Percentiles rank a stretch among this genome's conserved stretches.
Conservation (phyloP, 2,888 invertebrate genomes). For the Blastobasis adustella region DNA sequence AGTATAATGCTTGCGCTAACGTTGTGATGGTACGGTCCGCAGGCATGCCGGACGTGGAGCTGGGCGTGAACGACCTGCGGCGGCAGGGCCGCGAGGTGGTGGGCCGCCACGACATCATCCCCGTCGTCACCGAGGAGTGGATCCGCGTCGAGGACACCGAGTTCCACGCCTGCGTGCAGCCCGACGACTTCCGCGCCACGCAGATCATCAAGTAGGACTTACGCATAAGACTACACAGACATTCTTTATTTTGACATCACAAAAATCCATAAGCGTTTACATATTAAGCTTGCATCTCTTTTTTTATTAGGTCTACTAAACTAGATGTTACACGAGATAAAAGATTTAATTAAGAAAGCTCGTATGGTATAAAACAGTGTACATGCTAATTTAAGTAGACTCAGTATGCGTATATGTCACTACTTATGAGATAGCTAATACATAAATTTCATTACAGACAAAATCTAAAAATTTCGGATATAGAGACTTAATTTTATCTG, state of each 20-base stretch:
- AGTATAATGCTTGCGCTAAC: too few species aligned
- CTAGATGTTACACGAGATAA: too few species aligned
- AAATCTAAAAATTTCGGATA: too few species aligned
- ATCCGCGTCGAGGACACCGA: constrained; percentile 95
- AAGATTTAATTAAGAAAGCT: too few species aligned
- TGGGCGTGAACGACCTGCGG: constrained; percentile 97
- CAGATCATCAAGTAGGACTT: constrained; percentile 93
- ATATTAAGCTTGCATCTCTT: neutral
- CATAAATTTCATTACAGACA: too few species aligned
- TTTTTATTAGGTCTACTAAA: neutral
- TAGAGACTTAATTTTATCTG: too few species aligned
- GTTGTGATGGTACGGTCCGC: neutral
- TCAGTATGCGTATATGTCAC: too few species aligned
- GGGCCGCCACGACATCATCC: constrained; percentile 98
- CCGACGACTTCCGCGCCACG: constrained; percentile 89
- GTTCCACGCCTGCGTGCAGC: constrained; percentile 95
- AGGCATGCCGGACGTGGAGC: constrained; percentile 96
- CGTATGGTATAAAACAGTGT: too few species aligned
- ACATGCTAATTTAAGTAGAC: too few species aligned
- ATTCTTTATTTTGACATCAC: too few species aligned
- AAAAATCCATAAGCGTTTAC: too few species aligned
- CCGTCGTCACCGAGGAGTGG: constrained; percentile 99
- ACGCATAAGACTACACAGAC: constrained; percentile 21
- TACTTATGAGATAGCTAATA: too few species aligned
- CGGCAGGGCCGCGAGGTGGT: constrained; percentile 99